Conservation (phyloP, 1,140 invertebrate genomes). For the Drosophila aff. region DNA sequence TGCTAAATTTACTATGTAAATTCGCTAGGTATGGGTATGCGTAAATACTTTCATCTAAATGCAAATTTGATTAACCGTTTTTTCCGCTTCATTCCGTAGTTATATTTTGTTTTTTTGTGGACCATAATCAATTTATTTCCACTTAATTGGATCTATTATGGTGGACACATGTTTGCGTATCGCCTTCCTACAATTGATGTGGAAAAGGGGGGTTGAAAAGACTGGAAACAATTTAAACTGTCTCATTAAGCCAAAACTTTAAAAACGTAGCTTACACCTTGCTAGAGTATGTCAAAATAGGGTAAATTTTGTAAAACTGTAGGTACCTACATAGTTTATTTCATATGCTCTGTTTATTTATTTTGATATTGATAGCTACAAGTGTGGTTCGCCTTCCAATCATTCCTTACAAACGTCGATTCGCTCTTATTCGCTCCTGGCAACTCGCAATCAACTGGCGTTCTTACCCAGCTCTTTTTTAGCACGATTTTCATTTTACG, state of each 20-base stretch:
- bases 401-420: slow-evolving; percentile 1
- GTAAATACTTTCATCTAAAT: slow-evolving; percentile 77
- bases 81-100: slow-evolving; percentile 23
- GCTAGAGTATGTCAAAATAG: background rate
- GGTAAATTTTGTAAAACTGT: background rate
- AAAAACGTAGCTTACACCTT: background rate
- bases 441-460: slow-evolving; percentile 9
- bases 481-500: slow-evolving; percentile 62
- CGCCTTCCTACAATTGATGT: background rate
- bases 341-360: slow-evolving; percentile 35
- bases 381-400: background rate
- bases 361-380: slow-evolving; percentile 47
- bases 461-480: slow-evolving; percentile 3
- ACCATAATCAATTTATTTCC: slow-evolving; percentile 62
- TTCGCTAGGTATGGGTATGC: slow-evolving; percentile 67
- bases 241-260: background rate
- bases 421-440: background rate
- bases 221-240: background rate
- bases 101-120: slow-evolving; percentile 25
- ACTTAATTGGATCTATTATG: slow-evolving; percentile 53
- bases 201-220: background rate
- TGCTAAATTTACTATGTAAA: slow-evolving; percentile 82
- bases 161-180: slow-evolving; percentile 22
- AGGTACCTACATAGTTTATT: slow-evolving; percentile 2
- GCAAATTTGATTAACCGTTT: slow-evolving; percentile 81